These are phyloP conservation scores for Timandra comae DNA, from an alignment of 2,888 invertebrate species.

Conservation along the genomic window DNA sequence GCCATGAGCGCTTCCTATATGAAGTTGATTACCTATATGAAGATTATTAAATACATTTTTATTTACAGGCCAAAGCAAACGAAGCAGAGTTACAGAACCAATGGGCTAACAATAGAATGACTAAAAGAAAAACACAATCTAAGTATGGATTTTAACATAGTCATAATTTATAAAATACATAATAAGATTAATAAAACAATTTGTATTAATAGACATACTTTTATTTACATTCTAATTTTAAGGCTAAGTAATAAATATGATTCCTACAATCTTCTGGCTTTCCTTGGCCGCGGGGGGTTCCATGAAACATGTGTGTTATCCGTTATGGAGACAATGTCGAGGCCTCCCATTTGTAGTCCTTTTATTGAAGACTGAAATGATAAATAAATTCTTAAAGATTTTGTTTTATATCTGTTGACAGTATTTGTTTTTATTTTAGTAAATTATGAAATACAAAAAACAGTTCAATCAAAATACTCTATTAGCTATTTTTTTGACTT, in stretches of 20 bases:
- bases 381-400: no score
- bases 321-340: slow-evolving; percentile 94
- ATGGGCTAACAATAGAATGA: slow-evolving; percentile 93
- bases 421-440: no score
- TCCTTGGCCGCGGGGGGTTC: slow-evolving; percentile 89
- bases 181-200: slow-evolving; percentile 1
- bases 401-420: no score
- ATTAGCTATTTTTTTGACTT: no score
- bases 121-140: slow-evolving; percentile 91
- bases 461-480: no score
- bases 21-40: no score
- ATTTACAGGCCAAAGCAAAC: slow-evolving; percentile 92
- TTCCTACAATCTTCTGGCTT: slow-evolving; percentile 86
- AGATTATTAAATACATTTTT: no score
- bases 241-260: slow-evolving; percentile 5
- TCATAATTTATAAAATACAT: slow-evolving; percentile 2
- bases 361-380: slow-evolving; percentile 90
- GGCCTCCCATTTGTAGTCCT: slow-evolving; percentile 93
- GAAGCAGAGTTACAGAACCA: slow-evolving; percentile 95
- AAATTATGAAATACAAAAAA: no score
- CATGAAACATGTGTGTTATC: slow-evolving; percentile 91
- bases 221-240: slow-evolving; percentile 15
- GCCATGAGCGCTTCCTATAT: no score
- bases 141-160: slow-evolving; percentile 93
- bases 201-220: background rate